Base-by-base conservation (phyloP, 2,113 vertebrate genomes). In the Arothron firmamentum region DNA sequence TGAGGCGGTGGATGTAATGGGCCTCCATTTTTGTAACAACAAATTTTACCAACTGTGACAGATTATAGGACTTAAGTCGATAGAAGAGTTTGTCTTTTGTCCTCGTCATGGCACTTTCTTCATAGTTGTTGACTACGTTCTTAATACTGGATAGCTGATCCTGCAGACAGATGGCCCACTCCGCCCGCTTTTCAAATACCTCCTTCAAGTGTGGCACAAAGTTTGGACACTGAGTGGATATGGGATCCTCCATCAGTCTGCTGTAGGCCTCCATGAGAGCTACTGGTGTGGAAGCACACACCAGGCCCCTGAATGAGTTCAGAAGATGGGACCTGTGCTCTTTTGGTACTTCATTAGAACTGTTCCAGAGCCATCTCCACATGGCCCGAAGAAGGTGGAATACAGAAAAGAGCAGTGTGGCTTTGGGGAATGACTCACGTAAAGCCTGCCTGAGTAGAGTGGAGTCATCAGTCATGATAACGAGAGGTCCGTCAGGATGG, bases 71-170 rank as follows among this genome's bases (percentile, higher is more conserved):
- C 53, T 55, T 55, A 8, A 55, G 11, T 5, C 53, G n/a, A n/a
- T 55, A 31, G 53, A 55, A n/a, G 28, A 41, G 17, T 18, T 55
- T 55, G 28, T 55, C 53, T n/a, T 55, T 55, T 9, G 14, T 31
- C 28, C 34, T 12, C n/a, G 11, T 41, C 17, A 6, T 6, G 12
- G 34, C 34, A 20, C 53, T 42, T 38, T 56, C 31, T 34, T 19
- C n/a, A 9, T 13, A 56, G 10, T 14, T 41, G 53, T 15, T 20
- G 18, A 13, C 17, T 7, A 14, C 3, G 18, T 41, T 3, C 11
- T 17, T 18, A 3, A 3, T 14, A 12, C 17, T 17, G 5, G 53
- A 41, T 18, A 56, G 18, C n/a, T 20, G 18, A 19, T 31, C 3
- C 19, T 15, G 18, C n/a, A 56, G 53, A 15, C 53, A 56, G 53